Evolutionary conservation across 2,888 invertebrate genomes (phyloP), one percentile per base, ranked within the genome.

Genomic region (Junonia oenone): DNA sequence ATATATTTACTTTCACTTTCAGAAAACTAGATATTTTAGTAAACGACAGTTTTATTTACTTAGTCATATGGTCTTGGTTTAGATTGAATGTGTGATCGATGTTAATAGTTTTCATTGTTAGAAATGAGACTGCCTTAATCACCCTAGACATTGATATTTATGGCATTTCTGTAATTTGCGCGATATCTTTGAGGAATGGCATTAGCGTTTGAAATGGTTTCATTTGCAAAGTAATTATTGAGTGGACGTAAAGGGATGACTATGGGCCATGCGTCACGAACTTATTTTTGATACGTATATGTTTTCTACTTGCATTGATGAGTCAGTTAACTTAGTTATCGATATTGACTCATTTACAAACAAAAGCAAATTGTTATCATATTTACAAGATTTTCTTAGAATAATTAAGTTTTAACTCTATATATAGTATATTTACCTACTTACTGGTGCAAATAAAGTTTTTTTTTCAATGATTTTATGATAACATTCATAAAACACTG

Each of bases 291-390:
- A 63, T 62, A 49, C 56, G 58, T 51, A 64, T 59, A 64, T 59
- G 63, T 68, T 68, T 70, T 64, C 56, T 72, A 76, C 69, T 73
- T 74, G 67, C 65, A 68, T 66, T 67, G 67, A 76, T 86, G 87
- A 85, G 71, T 85, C 84, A 86, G 67, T 58, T 61, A 74, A 78
- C 69, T 75, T 71, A 70, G 69, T 68, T 77, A 78, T 78, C 72
- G 71, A 68, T 63, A 64, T 70, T 84, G 85, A 86, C 73, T 87
- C 86, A 84, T 63, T 64, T 54, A 48, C 51, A 37, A 59, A 40
- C 29, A 55, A 57, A 63, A 59, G 47, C 51, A 43, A 40, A 19
- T 40, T 40, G 3, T 27, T 46, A 50, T 35, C 51, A 40, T 53
- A 45, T 31, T 46, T 15, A 6, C 29, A 15, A 27, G 17, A 38